Percentiles rank a stretch among this genome's conserved stretches.
Evolutionary conservation across 2,888 invertebrate genomes (phyloP).

Genomic region (Osedax frankpressi): DNA sequence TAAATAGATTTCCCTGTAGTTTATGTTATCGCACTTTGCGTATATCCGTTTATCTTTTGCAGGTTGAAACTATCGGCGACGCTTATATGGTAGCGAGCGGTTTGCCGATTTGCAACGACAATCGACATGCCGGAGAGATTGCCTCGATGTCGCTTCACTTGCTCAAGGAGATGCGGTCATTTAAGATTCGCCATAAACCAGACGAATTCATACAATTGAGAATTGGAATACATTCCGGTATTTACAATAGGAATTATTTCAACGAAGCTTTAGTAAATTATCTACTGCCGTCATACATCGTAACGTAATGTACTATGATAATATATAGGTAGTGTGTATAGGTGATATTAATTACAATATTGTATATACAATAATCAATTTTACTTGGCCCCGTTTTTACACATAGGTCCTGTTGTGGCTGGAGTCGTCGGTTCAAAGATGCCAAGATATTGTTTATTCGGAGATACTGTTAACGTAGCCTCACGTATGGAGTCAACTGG

Average conservation of each 20-base stretch:
- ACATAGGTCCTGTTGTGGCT: conserved; percentile 49
- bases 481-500: conserved; percentile 28
- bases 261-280: too few relatives aligned
- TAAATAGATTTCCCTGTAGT: too few relatives aligned
- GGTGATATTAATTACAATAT: too few relatives aligned
- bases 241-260: too few relatives aligned
- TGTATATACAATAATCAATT: too few relatives aligned
- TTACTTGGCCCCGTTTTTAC: too few relatives aligned
- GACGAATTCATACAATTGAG: conserved; percentile 38
- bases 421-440: conserved; percentile 69
- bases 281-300: too few relatives aligned
- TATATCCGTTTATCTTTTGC: background rate
- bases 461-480: conserved; percentile 41
- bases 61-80: conserved; percentile 19
- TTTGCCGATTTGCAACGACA: conserved; percentile 37
- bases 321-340: too few relatives aligned
- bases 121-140: conserved; percentile 42
- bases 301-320: too few relatives aligned
- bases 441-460: conserved; percentile 65
- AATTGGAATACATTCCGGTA: conserved; percentile 45
- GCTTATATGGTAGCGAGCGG: conserved; percentile 30
- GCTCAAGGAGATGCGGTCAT: conserved; percentile 35
- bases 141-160: conserved; percentile 44
- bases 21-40: too few relatives aligned
- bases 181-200: conserved; percentile 37